Base-by-base conservation (phyloP, 2,797 vertebrate species). In the Coracias cyanogaster region DNA sequence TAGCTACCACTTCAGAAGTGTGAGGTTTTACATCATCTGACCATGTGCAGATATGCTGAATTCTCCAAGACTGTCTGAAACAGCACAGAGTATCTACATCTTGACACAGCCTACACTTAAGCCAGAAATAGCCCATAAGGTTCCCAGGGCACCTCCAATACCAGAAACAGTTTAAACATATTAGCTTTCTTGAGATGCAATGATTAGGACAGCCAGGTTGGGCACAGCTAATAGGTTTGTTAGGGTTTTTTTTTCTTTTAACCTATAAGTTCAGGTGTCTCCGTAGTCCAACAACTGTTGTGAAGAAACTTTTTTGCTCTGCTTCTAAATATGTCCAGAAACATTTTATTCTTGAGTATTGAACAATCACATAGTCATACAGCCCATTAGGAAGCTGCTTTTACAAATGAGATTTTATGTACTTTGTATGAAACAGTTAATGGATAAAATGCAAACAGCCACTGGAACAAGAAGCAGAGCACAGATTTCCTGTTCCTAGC, bases 41-140 rank as follows among this genome's bases (percentile, higher is more conserved):
- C 13, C 35, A 49, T 1, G 1, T 3, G 4, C 25, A 82, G 41
- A 3, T 43, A 31, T 1, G 7, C 5, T 57, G n/a, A 74, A 67
- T 19, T 10, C 4, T 66, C 26, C 21, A 41, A 54, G 45, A 33
- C 7, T 11, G 17, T 21, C 33, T 55, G 20, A 93, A 89, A 62
- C 7, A 43, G 35, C 12, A 49, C 6, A 7, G 64, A 73, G 17
- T 17, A 84, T 5, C 25, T 71, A n/a, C 8, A 41, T 45, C 84
- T 76, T 62, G 35, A 52, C 31, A 77, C 16, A 72, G 18, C 4
- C n/a, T 46, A 46, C 18, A 26, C 4, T 37, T 58, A 57, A 61
- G 5, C 4, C 4, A 2, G 5, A 25, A 76, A 14, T 12, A 90
- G 31, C 7, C 48, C 33, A 18, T 61, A 73, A 70, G 26, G 12